Percentiles rank a stretch among this genome's conserved stretches.
Evolutionary conservation across 2,888 invertebrate genomes (phyloP).

Genomic region (Eupithecia vulgata): DNA sequence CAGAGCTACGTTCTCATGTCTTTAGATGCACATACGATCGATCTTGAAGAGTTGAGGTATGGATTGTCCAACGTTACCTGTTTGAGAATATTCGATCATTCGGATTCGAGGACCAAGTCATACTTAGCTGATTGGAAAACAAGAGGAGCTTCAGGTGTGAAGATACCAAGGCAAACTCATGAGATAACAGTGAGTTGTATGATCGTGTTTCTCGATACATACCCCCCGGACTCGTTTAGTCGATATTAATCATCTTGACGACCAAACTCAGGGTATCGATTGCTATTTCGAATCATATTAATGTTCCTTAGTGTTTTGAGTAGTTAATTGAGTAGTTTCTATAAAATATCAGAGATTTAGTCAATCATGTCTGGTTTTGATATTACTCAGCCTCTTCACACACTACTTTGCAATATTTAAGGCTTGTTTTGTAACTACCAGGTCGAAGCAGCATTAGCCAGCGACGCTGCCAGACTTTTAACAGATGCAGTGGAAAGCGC

Average conservation of each 20-base stretch:
- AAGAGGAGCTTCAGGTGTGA: slow-evolving; percentile 57
- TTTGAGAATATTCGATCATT: slow-evolving; percentile 86
- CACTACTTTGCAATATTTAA: background rate
- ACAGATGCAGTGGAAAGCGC: slow-evolving; percentile 72
- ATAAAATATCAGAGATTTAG: background rate
- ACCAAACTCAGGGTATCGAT: too few relatives aligned
- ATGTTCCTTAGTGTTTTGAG: too few relatives aligned
- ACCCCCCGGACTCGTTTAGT: background rate
- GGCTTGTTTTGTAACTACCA: slow-evolving; percentile 35
- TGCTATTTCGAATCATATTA: too few relatives aligned
- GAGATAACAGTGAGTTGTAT: slow-evolving; percentile 67
- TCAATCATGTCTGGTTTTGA: background rate
- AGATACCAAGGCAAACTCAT: slow-evolving; percentile 63
- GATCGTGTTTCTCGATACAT: background rate
- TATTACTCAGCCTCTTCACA: background rate
- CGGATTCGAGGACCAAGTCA: slow-evolving; percentile 76
- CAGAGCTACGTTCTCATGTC: slow-evolving; percentile 79
- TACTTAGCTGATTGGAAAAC: slow-evolving; percentile 80
- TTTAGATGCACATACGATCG: slow-evolving; percentile 87
- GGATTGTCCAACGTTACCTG: slow-evolving; percentile 88
- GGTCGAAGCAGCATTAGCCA: slow-evolving; percentile 73
- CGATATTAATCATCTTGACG: too few relatives aligned
- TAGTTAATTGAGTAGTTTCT: background rate
- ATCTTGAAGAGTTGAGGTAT: slow-evolving; percentile 85
- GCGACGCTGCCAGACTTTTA: slow-evolving; percentile 72